Base-by-base conservation (phyloP, 2,888 invertebrate species). In the Phalera bucephala region DNA sequence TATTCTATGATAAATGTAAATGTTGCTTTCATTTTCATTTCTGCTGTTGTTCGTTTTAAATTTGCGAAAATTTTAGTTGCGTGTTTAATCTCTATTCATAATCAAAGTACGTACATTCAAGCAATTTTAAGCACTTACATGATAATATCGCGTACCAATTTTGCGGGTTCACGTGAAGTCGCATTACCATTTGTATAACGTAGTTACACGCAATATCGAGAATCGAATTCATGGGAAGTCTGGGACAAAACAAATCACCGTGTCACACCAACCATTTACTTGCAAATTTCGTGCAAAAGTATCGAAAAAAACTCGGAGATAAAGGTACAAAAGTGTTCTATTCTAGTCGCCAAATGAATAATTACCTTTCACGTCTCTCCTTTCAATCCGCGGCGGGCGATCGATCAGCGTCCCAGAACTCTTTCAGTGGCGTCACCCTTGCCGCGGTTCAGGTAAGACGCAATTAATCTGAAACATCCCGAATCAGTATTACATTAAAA, bases 401-500 rank as follows among this genome's bases (percentile, higher is more conserved):
- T 89, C 88, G 83, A 87, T 89, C 89, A 82, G 83, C 81, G 89
- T 86, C 87, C 76, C 72, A 63, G 80, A 89, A 89, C 89, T 89
- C 89, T 89, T 89, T 89, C 87, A 88, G 84, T 56, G 71, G 62
- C 80, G 77, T 81, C 87, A 85, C 88, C 87, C 87, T 80, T 80
- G 78, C 81, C 78, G 79, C 75, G 73, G 73, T 72, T 74, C 89
- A 89, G 89, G 89, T 88, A 89, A 81, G 74, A 70, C 69, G 82
- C 88, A 88, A 89, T 89, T 90, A 90, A 90, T 89, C 85, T 87
- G 82, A 81, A 84, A 86, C 88, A 89, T 87, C 88, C 88, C 80
- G 80, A 85, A 87, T 90, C 86, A 86, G 89, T 85, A 86, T 88
- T 87, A 81, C 87, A 88, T 90, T 88, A 88, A 87, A 81, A 86